A percentile compares a stretch with the other conserved stretches of the same genome.
These are phyloP conservation scores for Rhinoraja longicauda DNA, from an alignment of 2,797 vertebrate species.

Conservation along the genomic window DNA sequence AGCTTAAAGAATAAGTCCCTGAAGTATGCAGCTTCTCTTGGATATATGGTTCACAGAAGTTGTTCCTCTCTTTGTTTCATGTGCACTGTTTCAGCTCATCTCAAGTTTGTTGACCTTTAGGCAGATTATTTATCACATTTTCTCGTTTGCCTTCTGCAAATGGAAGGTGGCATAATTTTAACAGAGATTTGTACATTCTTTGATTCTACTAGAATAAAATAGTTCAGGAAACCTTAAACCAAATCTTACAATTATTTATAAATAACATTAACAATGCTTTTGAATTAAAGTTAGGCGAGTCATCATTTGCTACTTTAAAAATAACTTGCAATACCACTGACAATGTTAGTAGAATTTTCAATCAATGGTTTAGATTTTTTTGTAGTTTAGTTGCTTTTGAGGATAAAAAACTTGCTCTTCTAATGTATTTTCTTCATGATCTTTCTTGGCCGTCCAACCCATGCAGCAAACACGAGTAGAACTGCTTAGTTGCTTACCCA, in stretches of 20 bases:
- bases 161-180: background rate
- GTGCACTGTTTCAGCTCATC: conserved; percentile 1
- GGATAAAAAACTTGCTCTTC: background rate
- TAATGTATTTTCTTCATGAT: background rate
- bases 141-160: background rate
- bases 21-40: background rate
- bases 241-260: background rate
- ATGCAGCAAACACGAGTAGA: background rate
- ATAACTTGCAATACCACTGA: background rate
- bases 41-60: background rate
- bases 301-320: background rate
- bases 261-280: background rate
- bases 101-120: background rate
- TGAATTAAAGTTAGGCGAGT: background rate
- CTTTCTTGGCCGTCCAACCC: background rate
- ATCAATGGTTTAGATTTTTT: background rate
- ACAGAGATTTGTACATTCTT: background rate
- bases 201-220: background rate
- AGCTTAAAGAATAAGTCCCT: background rate
- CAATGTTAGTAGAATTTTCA: background rate
- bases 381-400: background rate
- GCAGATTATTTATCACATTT: background rate
- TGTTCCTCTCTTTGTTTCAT: background rate
- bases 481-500: no score
- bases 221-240: background rate